A percentile compares a stretch with the other conserved stretches of the same genome.
phyloP scores from a whole-genome alignment of 2,113 vertebrate genomes.

The Bettongia penicillata region DNA sequence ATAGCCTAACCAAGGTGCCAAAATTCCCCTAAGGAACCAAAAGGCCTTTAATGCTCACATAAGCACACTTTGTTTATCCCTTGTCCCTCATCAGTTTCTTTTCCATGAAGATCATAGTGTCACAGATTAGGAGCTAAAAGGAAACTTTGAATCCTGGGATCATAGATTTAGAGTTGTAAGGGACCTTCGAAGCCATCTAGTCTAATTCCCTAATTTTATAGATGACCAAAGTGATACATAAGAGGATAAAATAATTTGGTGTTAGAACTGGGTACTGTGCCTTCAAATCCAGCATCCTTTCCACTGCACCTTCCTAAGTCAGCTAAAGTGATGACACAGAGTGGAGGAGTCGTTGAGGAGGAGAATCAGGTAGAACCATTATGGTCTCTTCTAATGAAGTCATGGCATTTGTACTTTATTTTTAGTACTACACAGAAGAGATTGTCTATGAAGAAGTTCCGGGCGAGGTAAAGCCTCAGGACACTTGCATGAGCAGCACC shows the following conservation, averaged over 20 bases:
- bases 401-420: constrained; percentile 80
- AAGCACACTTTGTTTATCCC: neutral
- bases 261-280: neutral
- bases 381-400: constrained; percentile 74
- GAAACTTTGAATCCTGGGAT: neutral
- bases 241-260: neutral
- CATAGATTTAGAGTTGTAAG: neutral
- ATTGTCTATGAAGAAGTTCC: constrained; percentile 86
- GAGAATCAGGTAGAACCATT: neutral
- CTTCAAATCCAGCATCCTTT: neutral
- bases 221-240: neutral
- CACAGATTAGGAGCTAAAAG: neutral
- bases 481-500: neutral
- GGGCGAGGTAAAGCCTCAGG: constrained; percentile 87
- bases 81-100: neutral
- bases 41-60: neutral
- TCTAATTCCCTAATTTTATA: neutral
- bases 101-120: neutral
- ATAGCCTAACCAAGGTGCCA: neutral
- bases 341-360: neutral
- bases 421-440: constrained; percentile 92
- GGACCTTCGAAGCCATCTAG: neutral
- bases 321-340: neutral
- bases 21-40: neutral
- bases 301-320: neutral